Percentiles rank a stretch among this genome's conserved stretches.
phyloP scores from a whole-genome alignment of 92 coral and sea anemone genomes.

The Chrysogorgia sp. region DNA sequence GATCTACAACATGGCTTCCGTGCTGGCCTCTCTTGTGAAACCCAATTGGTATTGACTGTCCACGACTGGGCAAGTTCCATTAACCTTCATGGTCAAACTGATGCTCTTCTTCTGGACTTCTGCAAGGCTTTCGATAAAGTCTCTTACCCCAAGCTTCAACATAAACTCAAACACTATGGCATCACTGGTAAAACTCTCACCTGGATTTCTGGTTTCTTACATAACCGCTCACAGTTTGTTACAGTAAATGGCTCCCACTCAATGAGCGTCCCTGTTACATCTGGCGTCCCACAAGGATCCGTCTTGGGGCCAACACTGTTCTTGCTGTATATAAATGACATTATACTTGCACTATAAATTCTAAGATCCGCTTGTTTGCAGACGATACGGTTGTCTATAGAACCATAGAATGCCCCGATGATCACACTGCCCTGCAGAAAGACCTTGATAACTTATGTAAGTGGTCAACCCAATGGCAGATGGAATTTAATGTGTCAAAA shows the following conservation, averaged over 20 bases:
- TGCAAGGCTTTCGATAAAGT: too few species aligned
- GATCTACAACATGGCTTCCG: conserved; percentile 7
- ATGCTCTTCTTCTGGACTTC: too few species aligned
- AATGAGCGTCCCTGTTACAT: too few species aligned
- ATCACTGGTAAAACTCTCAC: background rate
- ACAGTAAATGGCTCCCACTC: conserved; percentile 1
- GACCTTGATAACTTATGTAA: too few species aligned
- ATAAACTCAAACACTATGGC: too few species aligned
- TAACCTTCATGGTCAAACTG: background rate
- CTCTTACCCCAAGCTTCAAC: too few species aligned
- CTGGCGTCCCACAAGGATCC: too few species aligned
- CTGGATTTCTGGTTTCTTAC: background rate
- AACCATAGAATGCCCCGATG: background rate
- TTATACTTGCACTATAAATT: background rate
- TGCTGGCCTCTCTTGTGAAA: conserved; percentile 1
- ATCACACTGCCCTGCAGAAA: too few species aligned
- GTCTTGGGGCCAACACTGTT: too few species aligned
- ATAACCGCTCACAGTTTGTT: background rate
- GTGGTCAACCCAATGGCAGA: too few species aligned
- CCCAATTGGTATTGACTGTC: conserved; percentile 1
- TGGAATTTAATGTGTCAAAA: too few species aligned
- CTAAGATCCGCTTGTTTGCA: background rate
- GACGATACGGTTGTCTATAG: background rate
- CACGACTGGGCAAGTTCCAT: background rate
- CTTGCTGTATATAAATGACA: background rate